Evolutionary conservation across 2,797 vertebrate genomes (phyloP).

Genomic region (Anabas testudineus): DNA sequence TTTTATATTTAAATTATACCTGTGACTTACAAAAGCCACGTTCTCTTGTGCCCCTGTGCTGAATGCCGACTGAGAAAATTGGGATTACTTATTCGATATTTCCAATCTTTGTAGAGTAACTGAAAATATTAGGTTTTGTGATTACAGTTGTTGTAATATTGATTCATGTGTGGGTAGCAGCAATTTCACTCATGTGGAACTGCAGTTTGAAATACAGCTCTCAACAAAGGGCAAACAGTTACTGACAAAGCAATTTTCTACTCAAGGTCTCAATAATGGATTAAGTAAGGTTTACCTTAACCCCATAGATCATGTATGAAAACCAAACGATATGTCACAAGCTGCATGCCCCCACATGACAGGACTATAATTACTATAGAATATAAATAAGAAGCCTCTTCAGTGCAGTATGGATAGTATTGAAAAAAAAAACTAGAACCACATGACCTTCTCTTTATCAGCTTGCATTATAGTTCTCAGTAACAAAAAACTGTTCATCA

Average conservation of each 20-base stretch:
- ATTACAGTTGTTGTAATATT: slow-evolving; percentile 66
- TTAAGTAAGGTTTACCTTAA: slow-evolving; percentile 59
- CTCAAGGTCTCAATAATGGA: slow-evolving; percentile 70
- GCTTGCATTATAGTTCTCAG: slow-evolving; percentile 7
- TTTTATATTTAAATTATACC: slow-evolving; percentile 56
- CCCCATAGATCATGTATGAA: slow-evolving; percentile 55
- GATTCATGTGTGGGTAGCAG: slow-evolving; percentile 57
- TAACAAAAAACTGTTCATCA: slow-evolving; percentile 12
- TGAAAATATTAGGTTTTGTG: slow-evolving; percentile 64
- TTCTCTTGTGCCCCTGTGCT: slow-evolving; percentile 34
- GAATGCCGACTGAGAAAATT: slow-evolving; percentile 55
- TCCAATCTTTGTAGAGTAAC: slow-evolving; percentile 46
- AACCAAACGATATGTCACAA: slow-evolving; percentile 44
- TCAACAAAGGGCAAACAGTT: slow-evolving; percentile 72
- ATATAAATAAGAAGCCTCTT: slow-evolving; percentile 55
- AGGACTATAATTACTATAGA: slow-evolving; percentile 60
- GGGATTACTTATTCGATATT: slow-evolving; percentile 58
- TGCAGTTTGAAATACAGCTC: slow-evolving; percentile 60
- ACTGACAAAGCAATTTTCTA: slow-evolving; percentile 75
- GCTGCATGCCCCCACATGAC: slow-evolving; percentile 45
- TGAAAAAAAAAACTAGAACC: slow-evolving; percentile 39
- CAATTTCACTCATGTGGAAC: slow-evolving; percentile 60
- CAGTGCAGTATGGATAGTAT: slow-evolving; percentile 43
- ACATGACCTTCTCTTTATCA: slow-evolving; percentile 27
- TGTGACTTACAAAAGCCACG: slow-evolving; percentile 24